These are phyloP conservation scores for Turnix velox DNA, from an alignment of 2,113 vertebrate species.

Conservation along the genomic window DNA sequence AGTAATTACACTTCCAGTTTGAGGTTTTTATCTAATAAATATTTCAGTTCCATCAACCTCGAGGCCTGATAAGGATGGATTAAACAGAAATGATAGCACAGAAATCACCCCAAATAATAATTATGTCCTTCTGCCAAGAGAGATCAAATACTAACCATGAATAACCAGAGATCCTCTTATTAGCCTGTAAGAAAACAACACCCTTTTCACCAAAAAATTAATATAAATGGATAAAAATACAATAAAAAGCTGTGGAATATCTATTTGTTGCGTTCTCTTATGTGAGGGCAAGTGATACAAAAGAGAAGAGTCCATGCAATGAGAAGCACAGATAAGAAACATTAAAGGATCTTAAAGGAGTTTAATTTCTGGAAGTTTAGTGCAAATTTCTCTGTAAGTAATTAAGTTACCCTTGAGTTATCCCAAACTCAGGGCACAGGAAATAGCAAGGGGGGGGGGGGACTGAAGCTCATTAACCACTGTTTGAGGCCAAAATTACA, in stretches of 20 bases:
- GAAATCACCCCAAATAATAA: not conserved
- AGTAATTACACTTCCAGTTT: not conserved
- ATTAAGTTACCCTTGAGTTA: too few relatives aligned
- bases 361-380: not conserved
- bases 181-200: not conserved
- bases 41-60: not conserved
- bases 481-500: not conserved
- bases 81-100: not conserved
- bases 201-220: not conserved
- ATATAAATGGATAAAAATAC: too few relatives aligned
- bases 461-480: not conserved
- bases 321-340: not conserved
- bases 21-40: not conserved
- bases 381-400: not conserved
- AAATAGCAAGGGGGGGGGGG: not conserved
- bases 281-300: not conserved
- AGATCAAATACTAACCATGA: not conserved
- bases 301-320: not conserved
- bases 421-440: not conserved
- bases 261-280: not conserved
- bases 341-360: not conserved
- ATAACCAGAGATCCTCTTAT: not conserved
- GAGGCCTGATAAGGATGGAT: not conserved
- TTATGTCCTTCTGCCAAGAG: not conserved
- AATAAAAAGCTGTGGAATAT: not conserved